phyloP scores from a whole-genome alignment of 2,113 vertebrate species.

The Channa argus region DNA sequence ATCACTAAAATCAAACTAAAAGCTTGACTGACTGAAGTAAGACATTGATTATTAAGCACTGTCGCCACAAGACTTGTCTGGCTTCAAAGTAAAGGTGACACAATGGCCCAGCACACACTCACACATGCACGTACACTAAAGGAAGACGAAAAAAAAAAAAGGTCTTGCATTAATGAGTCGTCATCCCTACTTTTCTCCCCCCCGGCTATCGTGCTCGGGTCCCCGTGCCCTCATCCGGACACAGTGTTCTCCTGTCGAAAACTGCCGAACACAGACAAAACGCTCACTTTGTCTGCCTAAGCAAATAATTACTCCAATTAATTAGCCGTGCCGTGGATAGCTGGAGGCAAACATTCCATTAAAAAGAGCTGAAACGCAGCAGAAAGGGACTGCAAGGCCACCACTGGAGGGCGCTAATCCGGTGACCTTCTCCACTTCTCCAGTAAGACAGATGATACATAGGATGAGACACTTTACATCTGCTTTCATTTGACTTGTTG shows the following conservation, averaged over 20 bases:
- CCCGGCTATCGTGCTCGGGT: constrained; percentile 39
- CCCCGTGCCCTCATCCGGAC: constrained; percentile 70
- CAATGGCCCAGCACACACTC: constrained; percentile 14
- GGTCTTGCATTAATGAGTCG: constrained; percentile 47
- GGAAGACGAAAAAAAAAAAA: constrained; percentile 9
- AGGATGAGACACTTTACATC: constrained; percentile 33
- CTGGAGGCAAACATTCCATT: constrained; percentile 79
- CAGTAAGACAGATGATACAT: constrained; percentile 60
- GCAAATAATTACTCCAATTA: constrained; percentile 86
- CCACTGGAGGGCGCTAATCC: constrained; percentile 75
- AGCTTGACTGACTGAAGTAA: too few relatives aligned
- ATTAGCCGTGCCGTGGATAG: constrained; percentile 83
- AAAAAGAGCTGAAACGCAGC: constrained; percentile 70
- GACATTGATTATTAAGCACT: too few relatives aligned
- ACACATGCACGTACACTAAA: constrained; percentile 3
- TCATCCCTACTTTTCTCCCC: constrained; percentile 47
- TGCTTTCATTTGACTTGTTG: constrained; percentile 46
- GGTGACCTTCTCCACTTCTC: constrained; percentile 74
- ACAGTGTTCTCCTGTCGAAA: constrained; percentile 78
- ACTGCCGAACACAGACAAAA: constrained; percentile 81
- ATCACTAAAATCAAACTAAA: too few relatives aligned
- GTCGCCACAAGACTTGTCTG: neutral
- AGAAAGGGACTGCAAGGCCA: constrained; percentile 66
- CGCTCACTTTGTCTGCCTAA: constrained; percentile 83
- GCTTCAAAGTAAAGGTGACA: constrained; percentile 15